Conservation (phyloP, 2,797 vertebrate species). For the Pangasius macronema region DNA sequence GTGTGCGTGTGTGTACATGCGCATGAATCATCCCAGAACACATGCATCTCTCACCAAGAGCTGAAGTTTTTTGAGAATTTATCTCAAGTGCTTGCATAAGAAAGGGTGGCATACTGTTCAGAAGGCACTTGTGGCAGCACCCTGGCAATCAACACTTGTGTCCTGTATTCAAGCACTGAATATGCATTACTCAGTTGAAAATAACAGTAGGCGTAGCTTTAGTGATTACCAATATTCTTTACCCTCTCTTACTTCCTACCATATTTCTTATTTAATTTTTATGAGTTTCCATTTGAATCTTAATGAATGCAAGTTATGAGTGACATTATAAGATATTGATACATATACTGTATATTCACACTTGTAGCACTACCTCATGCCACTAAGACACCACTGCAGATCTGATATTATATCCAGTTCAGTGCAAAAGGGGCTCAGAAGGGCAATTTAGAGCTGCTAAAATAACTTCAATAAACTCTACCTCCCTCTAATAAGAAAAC, state of each 20-base stretch:
- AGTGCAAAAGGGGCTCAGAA: slow-evolving; percentile 52
- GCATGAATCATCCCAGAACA: slow-evolving; percentile 27
- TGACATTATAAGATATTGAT: background rate
- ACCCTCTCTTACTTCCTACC: background rate
- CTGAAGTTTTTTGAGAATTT: slow-evolving; percentile 43
- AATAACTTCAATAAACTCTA: slow-evolving; percentile 59
- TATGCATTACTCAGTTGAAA: slow-evolving; percentile 9
- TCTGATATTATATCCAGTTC: slow-evolving; percentile 45
- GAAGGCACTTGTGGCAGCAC: slow-evolving; percentile 39
- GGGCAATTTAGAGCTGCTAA: slow-evolving; percentile 58
- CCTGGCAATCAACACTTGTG: slow-evolving; percentile 52
- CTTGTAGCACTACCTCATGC: slow-evolving; percentile 13
- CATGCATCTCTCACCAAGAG: slow-evolving; percentile 25
- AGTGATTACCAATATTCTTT: background rate
- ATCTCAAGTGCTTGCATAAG: slow-evolving; percentile 65
- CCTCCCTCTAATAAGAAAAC: slow-evolving; percentile 61
- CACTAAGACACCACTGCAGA: slow-evolving; percentile 35
- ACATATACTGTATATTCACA: background rate
- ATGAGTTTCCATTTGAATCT: slow-evolving; percentile 19
- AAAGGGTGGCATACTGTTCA: slow-evolving; percentile 45
- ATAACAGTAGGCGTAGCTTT: background rate
- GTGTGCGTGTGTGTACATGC: background rate
- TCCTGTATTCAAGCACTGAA: slow-evolving; percentile 35
- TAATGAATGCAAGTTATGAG: slow-evolving; percentile 26
- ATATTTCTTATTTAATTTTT: background rate